These are phyloP conservation scores for Zaprionus africanus DNA, from an alignment of 1,140 invertebrate genomes.

Conservation along the genomic window DNA sequence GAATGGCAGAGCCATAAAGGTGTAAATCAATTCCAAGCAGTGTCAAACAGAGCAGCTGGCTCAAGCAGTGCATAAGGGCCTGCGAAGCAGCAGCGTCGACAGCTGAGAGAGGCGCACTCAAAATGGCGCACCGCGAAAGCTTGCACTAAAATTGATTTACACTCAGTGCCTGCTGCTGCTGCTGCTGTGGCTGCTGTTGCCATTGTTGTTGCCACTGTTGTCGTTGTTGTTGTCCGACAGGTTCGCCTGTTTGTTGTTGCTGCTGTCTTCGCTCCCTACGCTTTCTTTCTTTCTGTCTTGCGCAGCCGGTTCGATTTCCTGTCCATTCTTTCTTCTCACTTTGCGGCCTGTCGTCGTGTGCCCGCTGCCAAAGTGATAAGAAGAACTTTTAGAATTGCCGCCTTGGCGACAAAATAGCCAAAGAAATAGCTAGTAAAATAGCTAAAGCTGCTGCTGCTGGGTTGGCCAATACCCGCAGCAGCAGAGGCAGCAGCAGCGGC, in stretches of 20 bases:
- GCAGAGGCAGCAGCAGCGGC: constrained; percentile 43
- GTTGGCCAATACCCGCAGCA: constrained; percentile 37
- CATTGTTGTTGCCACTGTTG: constrained; percentile 13
- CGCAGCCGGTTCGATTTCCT: constrained; percentile 81
- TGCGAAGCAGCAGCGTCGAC: neutral
- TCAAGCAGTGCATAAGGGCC: neutral
- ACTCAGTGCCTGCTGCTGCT: constrained; percentile 17
- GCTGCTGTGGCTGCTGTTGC: neutral
- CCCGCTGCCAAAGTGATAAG: constrained; percentile 61
- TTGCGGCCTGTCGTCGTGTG: constrained; percentile 22
- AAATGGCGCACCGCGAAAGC: constrained; percentile 15
- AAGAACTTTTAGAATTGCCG: constrained; percentile 66
- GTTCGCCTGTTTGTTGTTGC: constrained; percentile 22
- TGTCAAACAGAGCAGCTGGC: neutral
- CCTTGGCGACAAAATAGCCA: constrained; percentile 46
- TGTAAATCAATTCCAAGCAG: neutral
- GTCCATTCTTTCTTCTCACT: constrained; percentile 35
- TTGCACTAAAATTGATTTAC: constrained; percentile 62
- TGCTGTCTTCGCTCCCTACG: constrained; percentile 25
- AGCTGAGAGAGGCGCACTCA: constrained; percentile 6
- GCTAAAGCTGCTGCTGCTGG: constrained; percentile 19
- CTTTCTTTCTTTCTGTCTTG: constrained; percentile 37
- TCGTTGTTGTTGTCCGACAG: constrained; percentile 26
- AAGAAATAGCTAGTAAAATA: constrained; percentile 28
- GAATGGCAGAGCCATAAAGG: neutral